Evolutionary conservation across 2,888 invertebrate species (phyloP), one percentile per base, ranked within the genome.

Genomic region (Plagiodera versicolora): DNA sequence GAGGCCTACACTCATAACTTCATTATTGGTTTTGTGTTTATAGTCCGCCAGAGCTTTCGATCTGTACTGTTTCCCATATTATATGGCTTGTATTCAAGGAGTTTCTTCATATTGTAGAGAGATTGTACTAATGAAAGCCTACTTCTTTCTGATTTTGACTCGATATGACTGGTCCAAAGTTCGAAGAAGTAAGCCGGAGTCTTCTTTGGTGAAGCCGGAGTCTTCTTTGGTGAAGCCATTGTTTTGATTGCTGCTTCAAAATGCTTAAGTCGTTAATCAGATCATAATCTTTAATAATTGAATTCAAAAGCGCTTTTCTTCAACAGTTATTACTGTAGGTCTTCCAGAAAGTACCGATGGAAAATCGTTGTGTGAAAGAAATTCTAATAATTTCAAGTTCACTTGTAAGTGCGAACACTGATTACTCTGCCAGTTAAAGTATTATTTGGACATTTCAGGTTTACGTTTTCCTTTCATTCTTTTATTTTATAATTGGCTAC

Each of bases 221-320:
- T n/a, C n/a, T n/a, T 39, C 20, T 18, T 14, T 52, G 20, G 52
- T 52, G 39, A 10, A 44, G 52, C 52, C 52, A 52, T 11, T 10
- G 6, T 35, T 19, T 19, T 4, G 51, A 51, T 39, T 51, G 35
- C 10, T 51, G 51, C 18, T 52, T 10, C 14, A 52, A 20, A 11
- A 10, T 20, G 1, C n/a, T 24, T 11, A 24, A 48, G 14, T 2
- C 14, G 10, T 19, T 9, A 11, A n/a, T n/a, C n/a, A n/a, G 8
- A 20, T 11, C 11, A n/a, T n/a, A n/a, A n/a, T n/a, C n/a, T n/a
- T n/a, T n/a, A n/a, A 9, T 9, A 2, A 19, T n/a, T 48, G 18
- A 10, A 19, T 19, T 48, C 17, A 48, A 48, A 48, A 19, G 16
- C 48, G 19, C 48, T 48, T 24, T 10, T 48, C 48, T 48, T 11